Conservation (phyloP, 2,888 invertebrate species). For the Cerastis rubricosa region DNA sequence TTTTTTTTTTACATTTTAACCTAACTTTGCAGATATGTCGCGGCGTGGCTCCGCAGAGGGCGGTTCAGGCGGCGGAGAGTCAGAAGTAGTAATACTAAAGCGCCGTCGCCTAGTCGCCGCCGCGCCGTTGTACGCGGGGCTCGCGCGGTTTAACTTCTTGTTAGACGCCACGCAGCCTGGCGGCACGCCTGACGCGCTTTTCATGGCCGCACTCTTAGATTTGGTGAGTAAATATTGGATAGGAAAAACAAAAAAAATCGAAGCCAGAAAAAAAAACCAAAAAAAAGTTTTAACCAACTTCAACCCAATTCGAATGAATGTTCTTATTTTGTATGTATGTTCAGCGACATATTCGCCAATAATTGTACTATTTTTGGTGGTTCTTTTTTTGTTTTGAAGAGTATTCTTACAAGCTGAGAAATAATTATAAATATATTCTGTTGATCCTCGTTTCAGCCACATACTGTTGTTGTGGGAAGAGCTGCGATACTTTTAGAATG, state of each 20-base stretch:
- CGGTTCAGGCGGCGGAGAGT: constrained; percentile 93
- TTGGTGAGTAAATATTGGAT: constrained; percentile 92
- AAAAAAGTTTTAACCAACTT: not conserved
- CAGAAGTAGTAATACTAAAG: constrained; percentile 96
- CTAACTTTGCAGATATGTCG: constrained; percentile 84
- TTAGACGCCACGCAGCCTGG: constrained; percentile 99
- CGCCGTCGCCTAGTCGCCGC: constrained; percentile 96
- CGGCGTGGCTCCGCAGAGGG: constrained; percentile 96
- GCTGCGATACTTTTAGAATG: constrained; percentile 98
- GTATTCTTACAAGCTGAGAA: too few relatives aligned
- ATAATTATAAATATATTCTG: too few relatives aligned
- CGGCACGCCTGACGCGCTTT: constrained; percentile 98
- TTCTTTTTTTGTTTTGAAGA: too few relatives aligned
- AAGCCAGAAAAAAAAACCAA: too few relatives aligned
- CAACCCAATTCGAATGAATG: too few relatives aligned
- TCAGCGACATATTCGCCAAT: too few relatives aligned
- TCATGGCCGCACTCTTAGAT: constrained; percentile 98
- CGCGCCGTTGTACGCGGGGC: constrained; percentile 95
- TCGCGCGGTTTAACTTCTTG: constrained; percentile 97
- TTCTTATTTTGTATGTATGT: too few relatives aligned
- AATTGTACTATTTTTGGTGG: too few relatives aligned
- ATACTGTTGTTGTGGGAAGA: constrained; percentile 98
- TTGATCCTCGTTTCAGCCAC: constrained; percentile 91
- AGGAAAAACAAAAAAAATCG: too few relatives aligned
- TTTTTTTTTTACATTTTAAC: not conserved